phyloP scores from a whole-genome alignment of 2,888 invertebrate species.

The Miltochrista miniata region DNA sequence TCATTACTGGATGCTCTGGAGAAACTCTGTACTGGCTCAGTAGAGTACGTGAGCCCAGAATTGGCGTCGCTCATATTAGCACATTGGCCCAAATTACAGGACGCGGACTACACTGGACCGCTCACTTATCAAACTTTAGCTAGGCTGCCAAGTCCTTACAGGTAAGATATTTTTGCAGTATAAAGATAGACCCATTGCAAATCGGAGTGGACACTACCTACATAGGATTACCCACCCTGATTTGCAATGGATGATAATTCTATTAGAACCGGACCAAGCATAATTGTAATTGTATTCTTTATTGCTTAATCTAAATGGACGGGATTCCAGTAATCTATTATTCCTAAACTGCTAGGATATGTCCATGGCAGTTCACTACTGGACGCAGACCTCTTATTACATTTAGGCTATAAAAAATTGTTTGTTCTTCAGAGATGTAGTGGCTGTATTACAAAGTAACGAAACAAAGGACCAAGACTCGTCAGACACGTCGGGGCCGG shows the following conservation, averaged over 20 bases:
- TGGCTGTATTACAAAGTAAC: slow-evolving; percentile 87
- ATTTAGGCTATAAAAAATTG: no score
- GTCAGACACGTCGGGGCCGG: slow-evolving; percentile 86
- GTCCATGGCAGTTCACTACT: no score
- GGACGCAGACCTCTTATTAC: no score
- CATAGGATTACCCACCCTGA: no score
- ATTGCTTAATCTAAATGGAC: no score
- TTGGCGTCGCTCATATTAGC: slow-evolving; percentile 81
- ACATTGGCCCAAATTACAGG: slow-evolving; percentile 87
- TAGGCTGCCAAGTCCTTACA: slow-evolving; percentile 91
- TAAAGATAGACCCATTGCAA: no score
- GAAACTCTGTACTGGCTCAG: slow-evolving; percentile 90
- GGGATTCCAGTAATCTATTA: no score
- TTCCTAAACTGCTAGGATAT: no score
- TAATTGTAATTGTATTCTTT: no score
- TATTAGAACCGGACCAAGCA: no score
- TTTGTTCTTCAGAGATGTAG: slow-evolving; percentile 83
- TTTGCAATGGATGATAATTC: no score
- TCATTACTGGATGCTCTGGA: slow-evolving; percentile 92
- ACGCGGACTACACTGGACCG: slow-evolving; percentile 92
- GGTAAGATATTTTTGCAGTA: slow-evolving; percentile 77
- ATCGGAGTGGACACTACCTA: no score
- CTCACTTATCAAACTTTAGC: slow-evolving; percentile 93
- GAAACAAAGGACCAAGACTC: slow-evolving; percentile 84
- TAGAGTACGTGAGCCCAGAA: slow-evolving; percentile 59